Percentiles rank a stretch among this genome's conserved stretches.
phyloP scores from a whole-genome alignment of 2,888 invertebrate genomes.

The Willowsia nigromaculata region DNA sequence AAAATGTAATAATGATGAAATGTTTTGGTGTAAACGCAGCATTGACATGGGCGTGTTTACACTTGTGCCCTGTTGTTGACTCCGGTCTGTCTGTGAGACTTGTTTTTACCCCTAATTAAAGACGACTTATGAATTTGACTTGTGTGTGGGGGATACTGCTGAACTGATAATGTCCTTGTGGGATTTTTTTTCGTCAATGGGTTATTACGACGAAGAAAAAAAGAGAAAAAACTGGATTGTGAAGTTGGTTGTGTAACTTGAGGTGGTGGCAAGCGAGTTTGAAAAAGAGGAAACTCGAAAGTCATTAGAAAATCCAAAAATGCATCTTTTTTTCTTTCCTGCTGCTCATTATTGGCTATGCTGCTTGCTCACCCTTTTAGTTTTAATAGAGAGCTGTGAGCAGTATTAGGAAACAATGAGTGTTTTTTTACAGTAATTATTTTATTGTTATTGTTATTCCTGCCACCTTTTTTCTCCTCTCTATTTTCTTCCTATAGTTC shows the following conservation, averaged over 20 bases:
- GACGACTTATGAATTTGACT: constrained; percentile 44
- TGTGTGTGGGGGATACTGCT: no score
- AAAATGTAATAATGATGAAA: constrained; percentile 13
- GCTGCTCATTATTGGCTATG: no score
- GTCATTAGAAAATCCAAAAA: constrained; percentile 17
- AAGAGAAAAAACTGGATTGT: constrained; percentile 30
- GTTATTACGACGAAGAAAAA: background rate
- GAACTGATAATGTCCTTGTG: no score
- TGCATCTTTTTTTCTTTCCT: background rate
- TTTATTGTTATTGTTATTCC: constrained; percentile 24
- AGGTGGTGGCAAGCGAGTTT: background rate
- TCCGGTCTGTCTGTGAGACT: background rate
- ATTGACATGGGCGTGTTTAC: constrained; percentile 47
- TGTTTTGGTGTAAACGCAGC: constrained; percentile 17
- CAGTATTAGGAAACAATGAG: background rate
- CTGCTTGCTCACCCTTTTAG: no score
- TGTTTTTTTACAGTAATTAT: constrained; percentile 2
- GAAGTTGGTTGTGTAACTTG: background rate
- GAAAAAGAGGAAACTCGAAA: background rate
- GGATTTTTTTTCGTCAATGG: background rate
- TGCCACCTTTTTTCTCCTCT: background rate
- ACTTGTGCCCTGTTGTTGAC: background rate
- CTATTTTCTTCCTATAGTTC: background rate
- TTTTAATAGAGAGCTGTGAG: no score
- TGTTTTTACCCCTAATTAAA: constrained; percentile 59